Conservation (phyloP, 2,888 invertebrate genomes). For the Cerastis rubricosa region DNA sequence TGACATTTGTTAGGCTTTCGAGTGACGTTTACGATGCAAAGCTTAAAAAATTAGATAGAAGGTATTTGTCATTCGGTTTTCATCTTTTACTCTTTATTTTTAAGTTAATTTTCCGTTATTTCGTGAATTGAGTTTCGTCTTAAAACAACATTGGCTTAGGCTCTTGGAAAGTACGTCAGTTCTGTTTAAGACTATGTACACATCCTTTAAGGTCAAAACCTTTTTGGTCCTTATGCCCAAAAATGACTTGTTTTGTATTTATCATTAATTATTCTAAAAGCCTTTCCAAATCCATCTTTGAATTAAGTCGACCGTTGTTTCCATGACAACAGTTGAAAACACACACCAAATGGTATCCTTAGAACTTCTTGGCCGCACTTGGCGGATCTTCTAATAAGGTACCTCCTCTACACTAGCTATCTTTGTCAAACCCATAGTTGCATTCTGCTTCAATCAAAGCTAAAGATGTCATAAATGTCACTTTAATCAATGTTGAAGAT, state of each 20-base stretch:
- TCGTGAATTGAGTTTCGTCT: background rate
- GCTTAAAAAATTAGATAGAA: constrained; percentile 20
- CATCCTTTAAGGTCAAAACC: background rate
- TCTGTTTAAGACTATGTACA: constrained; percentile 5
- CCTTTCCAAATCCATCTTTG: too few species aligned
- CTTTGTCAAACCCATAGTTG: too few species aligned
- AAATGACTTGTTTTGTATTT: background rate
- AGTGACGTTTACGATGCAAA: constrained; percentile 20
- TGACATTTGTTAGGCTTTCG: constrained; percentile 3
- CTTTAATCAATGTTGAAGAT: too few species aligned
- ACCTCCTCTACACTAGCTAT: too few species aligned
- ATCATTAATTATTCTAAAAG: too few species aligned
- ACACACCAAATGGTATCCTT: too few species aligned
- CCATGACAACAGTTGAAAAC: too few species aligned
- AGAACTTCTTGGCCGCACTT: too few species aligned
- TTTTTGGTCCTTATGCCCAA: background rate
- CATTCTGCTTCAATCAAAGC: too few species aligned
- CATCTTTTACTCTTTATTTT: background rate
- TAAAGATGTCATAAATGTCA: too few species aligned
- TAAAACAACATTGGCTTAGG: constrained; percentile 21
- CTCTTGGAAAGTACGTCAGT: background rate
- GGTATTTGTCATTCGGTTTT: background rate
- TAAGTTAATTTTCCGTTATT: background rate
- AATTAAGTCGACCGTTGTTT: too few species aligned
- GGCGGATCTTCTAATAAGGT: too few species aligned